A percentile compares a stretch with the other conserved stretches of the same genome.
Evolutionary conservation across 1,140 invertebrate genomes (phyloP).

Genomic region (Hypsibius dujardini): DNA sequence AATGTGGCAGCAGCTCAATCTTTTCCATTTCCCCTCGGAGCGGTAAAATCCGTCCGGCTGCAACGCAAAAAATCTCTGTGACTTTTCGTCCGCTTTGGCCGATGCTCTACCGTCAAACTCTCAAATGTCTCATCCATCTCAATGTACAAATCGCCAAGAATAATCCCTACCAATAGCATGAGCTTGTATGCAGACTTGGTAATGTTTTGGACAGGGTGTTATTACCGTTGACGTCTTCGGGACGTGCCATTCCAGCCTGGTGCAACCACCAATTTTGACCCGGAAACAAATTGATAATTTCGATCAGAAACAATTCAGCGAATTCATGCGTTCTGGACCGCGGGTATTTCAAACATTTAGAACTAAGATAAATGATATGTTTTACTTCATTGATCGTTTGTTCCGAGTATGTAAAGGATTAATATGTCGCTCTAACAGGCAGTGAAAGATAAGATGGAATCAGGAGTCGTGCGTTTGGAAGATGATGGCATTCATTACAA

Average conservation of each 20-base stretch:
- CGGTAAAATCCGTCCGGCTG: background rate
- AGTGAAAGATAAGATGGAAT: too few relatives aligned
- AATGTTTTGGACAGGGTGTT: background rate
- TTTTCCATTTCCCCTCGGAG: background rate
- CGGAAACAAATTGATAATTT: background rate
- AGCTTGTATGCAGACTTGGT: too few relatives aligned
- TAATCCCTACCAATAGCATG: too few relatives aligned
- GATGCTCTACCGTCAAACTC: background rate
- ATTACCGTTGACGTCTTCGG: background rate
- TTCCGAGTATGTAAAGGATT: too few relatives aligned
- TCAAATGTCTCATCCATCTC: background rate
- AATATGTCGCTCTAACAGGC: too few relatives aligned
- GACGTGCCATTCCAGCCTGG: constrained; percentile 8
- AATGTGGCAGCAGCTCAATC: background rate
- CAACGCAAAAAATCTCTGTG: background rate
- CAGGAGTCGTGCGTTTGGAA: too few relatives aligned
- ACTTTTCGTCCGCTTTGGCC: background rate
- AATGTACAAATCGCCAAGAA: too few relatives aligned
- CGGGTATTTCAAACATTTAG: background rate
- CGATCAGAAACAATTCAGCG: background rate
- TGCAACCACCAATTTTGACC: background rate
- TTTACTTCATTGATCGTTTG: background rate
- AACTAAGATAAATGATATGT: background rate
- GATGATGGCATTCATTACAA: too few relatives aligned
- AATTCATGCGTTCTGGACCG: background rate